Evolutionary conservation across 2,113 vertebrate genomes (phyloP).

Genomic region (Junco hyemalis): DNA sequence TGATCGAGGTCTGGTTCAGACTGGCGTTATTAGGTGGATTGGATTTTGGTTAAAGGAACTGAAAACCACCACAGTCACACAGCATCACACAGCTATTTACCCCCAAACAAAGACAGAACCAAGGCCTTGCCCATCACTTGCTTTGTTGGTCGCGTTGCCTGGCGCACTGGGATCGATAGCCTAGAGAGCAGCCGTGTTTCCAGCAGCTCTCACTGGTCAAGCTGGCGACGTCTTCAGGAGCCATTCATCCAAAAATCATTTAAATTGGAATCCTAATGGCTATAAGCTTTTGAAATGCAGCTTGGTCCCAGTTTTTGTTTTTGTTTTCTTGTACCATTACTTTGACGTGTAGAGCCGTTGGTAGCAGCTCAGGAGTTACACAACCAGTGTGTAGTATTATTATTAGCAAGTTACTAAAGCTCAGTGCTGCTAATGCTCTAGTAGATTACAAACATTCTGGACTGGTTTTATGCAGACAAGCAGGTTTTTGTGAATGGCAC

Average conservation of each 20-base stretch:
- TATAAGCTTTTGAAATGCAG: slow-evolving; percentile 75
- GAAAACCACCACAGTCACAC: slow-evolving; percentile 89
- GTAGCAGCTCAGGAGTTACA: slow-evolving; percentile 70
- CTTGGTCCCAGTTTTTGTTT: slow-evolving; percentile 72
- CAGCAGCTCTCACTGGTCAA: slow-evolving; percentile 80
- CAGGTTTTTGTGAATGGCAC: slow-evolving; percentile 71
- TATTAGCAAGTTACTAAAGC: slow-evolving; percentile 82
- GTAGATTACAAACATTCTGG: slow-evolving; percentile 78
- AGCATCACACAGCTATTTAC: slow-evolving; percentile 90
- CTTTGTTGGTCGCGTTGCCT: slow-evolving; percentile 78
- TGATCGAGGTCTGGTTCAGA: slow-evolving; percentile 77
- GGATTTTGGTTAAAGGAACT: slow-evolving; percentile 83
- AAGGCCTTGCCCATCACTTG: slow-evolving; percentile 82
- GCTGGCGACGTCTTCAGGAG: slow-evolving; percentile 83
- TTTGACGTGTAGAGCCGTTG: slow-evolving; percentile 62
- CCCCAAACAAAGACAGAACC: slow-evolving; percentile 85
- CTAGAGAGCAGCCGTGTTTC: slow-evolving; percentile 76
- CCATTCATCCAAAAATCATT: slow-evolving; percentile 80
- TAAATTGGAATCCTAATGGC: slow-evolving; percentile 79
- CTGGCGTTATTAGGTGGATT: slow-evolving; percentile 73
- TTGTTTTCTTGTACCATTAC: slow-evolving; percentile 61
- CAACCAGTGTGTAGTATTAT: slow-evolving; percentile 62
- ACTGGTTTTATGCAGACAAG: slow-evolving; percentile 73
- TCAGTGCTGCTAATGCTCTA: slow-evolving; percentile 75
- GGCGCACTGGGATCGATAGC: slow-evolving; percentile 76